Percentiles rank a stretch among this genome's conserved stretches.
Conservation (phyloP, 2,113 vertebrate genomes). For the Aplodontia rufa region DNA sequence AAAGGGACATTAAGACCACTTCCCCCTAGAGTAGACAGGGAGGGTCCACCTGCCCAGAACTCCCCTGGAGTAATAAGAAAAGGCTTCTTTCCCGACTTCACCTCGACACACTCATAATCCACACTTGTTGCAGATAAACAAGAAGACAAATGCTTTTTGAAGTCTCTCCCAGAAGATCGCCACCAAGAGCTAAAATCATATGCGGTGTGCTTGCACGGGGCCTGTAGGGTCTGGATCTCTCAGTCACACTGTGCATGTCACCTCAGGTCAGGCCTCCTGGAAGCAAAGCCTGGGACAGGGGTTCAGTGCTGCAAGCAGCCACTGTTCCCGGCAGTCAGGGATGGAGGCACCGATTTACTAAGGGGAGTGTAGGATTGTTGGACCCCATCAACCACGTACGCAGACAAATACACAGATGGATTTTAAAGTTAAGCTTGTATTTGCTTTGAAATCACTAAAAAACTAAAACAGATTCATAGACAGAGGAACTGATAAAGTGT, state of each 20-base stretch:
- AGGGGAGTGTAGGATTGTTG: neutral
- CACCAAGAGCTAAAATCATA: neutral
- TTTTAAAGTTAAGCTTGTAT: neutral
- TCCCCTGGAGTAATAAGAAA: neutral
- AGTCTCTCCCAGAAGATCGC: neutral
- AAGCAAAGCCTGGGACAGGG: neutral
- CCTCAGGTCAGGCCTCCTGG: neutral
- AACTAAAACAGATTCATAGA: neutral
- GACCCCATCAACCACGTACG: neutral
- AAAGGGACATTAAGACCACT: neutral
- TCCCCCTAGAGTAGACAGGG: too few relatives aligned
- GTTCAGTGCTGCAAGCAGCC: neutral
- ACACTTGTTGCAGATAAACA: neutral
- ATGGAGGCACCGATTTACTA: neutral
- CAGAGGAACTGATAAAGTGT: neutral
- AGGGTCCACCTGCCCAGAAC: neutral
- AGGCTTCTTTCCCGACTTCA: neutral
- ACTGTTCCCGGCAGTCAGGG: neutral
- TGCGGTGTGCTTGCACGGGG: neutral
- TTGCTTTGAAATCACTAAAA: conserved; percentile 11
- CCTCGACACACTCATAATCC: neutral
- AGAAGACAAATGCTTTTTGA: neutral
- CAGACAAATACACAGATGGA: neutral
- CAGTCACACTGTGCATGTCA: neutral
- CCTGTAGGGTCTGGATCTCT: neutral